Percentiles rank a stretch among this genome's conserved stretches.
These are phyloP conservation scores for Heteromurus nitidus DNA, from an alignment of 2,888 invertebrate genomes.

Conservation along the genomic window DNA sequence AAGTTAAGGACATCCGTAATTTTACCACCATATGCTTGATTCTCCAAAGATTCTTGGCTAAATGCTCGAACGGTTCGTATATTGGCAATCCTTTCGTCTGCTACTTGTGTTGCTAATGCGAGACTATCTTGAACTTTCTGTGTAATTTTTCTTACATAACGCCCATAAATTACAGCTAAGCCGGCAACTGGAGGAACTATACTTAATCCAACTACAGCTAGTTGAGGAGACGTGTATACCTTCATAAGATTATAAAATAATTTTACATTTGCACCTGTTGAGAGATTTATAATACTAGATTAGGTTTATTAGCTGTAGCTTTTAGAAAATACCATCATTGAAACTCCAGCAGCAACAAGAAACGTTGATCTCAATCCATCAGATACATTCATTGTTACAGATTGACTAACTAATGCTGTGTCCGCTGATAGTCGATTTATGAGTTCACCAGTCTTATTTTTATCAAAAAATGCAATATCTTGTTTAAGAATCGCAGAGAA, in stretches of 20 bases:
- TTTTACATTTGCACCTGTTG: no score
- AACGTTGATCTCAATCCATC: slow-evolving; percentile 93
- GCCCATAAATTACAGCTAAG: slow-evolving; percentile 87
- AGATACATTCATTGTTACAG: slow-evolving; percentile 94
- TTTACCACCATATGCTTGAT: slow-evolving; percentile 81
- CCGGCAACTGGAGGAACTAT: slow-evolving; percentile 94
- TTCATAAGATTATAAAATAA: slow-evolving; percentile 76
- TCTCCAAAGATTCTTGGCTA: slow-evolving; percentile 89
- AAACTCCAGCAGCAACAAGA: slow-evolving; percentile 90
- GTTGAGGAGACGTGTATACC: slow-evolving; percentile 93
- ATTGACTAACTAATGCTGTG: slow-evolving; percentile 91
- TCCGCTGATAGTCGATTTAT: slow-evolving; percentile 94
- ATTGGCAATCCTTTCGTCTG: slow-evolving; percentile 93
- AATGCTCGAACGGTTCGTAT: slow-evolving; percentile 95
- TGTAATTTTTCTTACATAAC: slow-evolving; percentile 90
- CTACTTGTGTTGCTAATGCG: slow-evolving; percentile 82
- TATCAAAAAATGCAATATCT: slow-evolving; percentile 94
- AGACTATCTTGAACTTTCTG: slow-evolving; percentile 84
- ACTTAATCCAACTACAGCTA: slow-evolving; percentile 89
- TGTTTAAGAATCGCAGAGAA: slow-evolving; percentile 89
- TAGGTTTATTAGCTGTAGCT: not conserved
- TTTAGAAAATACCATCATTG: slow-evolving; percentile 88
- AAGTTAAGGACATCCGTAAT: slow-evolving; percentile 84
- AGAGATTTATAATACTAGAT: no score
- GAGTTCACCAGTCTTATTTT: slow-evolving; percentile 91